Conservation (phyloP, 30 jellyfish, hydroid and myxozoan genomes). For the Catostylus mosaicus region DNA sequence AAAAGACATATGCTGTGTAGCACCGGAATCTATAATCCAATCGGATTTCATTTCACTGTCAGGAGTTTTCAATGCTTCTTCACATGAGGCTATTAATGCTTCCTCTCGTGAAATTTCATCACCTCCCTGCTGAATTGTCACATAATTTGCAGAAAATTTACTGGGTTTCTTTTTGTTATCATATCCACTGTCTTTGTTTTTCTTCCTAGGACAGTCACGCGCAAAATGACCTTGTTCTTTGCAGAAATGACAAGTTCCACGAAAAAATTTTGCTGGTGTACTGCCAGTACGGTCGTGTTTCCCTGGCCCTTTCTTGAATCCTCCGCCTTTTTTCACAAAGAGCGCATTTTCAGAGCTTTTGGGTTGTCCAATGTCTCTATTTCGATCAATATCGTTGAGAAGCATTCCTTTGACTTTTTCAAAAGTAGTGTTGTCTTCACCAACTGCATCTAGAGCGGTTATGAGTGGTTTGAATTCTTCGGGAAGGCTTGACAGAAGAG, state of each 20-base stretch:
- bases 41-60: slow-evolving; percentile 8
- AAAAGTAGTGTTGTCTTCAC: slow-evolving; percentile 18
- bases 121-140: background rate
- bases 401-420: slow-evolving; percentile 54
- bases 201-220: slow-evolving; percentile 57
- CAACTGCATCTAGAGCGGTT: slow-evolving; percentile 48
- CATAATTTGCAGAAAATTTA: slow-evolving; percentile 26
- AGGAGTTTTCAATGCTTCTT: slow-evolving; percentile 35
- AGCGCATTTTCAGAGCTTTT: slow-evolving; percentile 10
- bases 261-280: slow-evolving; percentile 3
- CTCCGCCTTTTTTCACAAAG: background rate
- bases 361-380: background rate
- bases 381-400: slow-evolving; percentile 30
- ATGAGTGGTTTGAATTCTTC: slow-evolving; percentile 10
- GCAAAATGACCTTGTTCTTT: slow-evolving; percentile 52
- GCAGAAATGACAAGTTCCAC: slow-evolving; percentile 51
- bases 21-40: slow-evolving; percentile 66
- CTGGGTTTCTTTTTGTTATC: slow-evolving; percentile 24
- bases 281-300: slow-evolving; percentile 7
- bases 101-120: slow-evolving; percentile 17
- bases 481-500: slow-evolving; percentile 22
- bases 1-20: slow-evolving; percentile 61
- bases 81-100: slow-evolving; percentile 7
- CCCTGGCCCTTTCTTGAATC: background rate
- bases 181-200: slow-evolving; percentile 3